Conservation (phyloP, 2,888 invertebrate species). For the Apocheima hispidaria region DNA sequence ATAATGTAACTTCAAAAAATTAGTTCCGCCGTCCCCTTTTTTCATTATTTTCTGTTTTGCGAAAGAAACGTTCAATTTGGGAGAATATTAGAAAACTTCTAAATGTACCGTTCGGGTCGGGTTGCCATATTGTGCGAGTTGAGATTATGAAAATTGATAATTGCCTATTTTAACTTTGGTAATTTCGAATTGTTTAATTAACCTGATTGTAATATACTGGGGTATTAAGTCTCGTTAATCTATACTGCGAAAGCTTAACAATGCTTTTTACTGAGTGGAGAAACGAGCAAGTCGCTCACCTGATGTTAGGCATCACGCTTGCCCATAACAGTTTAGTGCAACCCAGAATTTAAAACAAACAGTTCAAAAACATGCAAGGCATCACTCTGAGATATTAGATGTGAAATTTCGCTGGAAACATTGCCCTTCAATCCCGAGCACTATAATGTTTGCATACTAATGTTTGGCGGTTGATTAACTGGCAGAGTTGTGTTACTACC, state of each 20-base stretch:
- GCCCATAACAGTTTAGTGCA: no score
- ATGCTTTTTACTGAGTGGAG: background rate
- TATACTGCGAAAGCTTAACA: conserved; percentile 2
- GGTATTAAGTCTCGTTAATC: conserved; percentile 16
- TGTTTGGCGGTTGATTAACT: no score
- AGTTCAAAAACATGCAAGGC: no score
- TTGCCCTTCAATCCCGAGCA: no score
- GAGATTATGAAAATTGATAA: conserved; percentile 31
- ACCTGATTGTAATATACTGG: conserved; percentile 8
- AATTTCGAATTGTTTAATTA: conserved; percentile 23
- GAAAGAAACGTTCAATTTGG: conserved; percentile 42
- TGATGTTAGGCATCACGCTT: no score
- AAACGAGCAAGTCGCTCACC: no score
- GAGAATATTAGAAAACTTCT: conserved; percentile 37
- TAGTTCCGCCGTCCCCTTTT: conserved; percentile 31
- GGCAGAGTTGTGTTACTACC: no score
- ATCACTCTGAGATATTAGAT: no score
- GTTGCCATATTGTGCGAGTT: conserved; percentile 12
- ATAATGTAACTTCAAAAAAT: conserved; percentile 43
- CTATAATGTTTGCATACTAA: no score
- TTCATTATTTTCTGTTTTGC: conserved; percentile 43
- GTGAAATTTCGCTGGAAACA: no score
- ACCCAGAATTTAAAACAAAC: no score
- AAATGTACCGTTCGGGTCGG: conserved; percentile 19
- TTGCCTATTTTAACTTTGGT: conserved; percentile 32